A percentile compares a stretch with the other conserved stretches of the same genome.
phyloP scores from a whole-genome alignment of 1,140 invertebrate genomes.

The Calephelis nemesis region DNA sequence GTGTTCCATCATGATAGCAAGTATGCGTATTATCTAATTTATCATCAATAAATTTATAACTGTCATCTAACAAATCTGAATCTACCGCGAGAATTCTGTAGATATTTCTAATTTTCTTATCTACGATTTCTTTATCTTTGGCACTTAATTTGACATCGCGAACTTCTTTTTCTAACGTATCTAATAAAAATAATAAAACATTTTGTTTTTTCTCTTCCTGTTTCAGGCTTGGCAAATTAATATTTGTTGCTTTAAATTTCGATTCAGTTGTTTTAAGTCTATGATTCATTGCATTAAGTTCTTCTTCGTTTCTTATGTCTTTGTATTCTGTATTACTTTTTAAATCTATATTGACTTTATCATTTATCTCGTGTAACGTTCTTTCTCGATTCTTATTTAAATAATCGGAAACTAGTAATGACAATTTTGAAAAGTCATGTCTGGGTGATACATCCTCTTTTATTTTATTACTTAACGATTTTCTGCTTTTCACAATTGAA shows the following conservation, averaged over 20 bases:
- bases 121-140: slow-evolving; percentile 35
- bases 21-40: background rate
- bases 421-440: slow-evolving; percentile 48
- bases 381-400: slow-evolving; percentile 25
- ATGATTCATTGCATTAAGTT: background rate
- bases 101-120: slow-evolving; percentile 31
- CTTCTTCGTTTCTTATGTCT: background rate
- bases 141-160: slow-evolving; percentile 27
- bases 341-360: background rate
- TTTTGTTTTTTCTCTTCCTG: slow-evolving; percentile 12
- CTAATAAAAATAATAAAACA: slow-evolving; percentile 27
- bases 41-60: background rate
- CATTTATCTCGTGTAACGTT: background rate
- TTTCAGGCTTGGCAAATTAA: background rate
- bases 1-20: background rate
- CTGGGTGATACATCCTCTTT: slow-evolving; percentile 47
- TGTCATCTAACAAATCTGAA: slow-evolving; percentile 11
- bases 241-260: slow-evolving; percentile 20
- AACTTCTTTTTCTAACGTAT: slow-evolving; percentile 33
- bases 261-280: background rate
- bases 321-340: background rate
- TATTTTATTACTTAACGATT: slow-evolving; percentile 27
- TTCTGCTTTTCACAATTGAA: slow-evolving; percentile 1
- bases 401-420: slow-evolving; percentile 44
- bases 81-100: slow-evolving; percentile 26